A percentile compares a stretch with the other conserved stretches of the same genome.
phyloP scores from a whole-genome alignment of 2,888 invertebrate genomes.

The Trichopria drosophilae region DNA sequence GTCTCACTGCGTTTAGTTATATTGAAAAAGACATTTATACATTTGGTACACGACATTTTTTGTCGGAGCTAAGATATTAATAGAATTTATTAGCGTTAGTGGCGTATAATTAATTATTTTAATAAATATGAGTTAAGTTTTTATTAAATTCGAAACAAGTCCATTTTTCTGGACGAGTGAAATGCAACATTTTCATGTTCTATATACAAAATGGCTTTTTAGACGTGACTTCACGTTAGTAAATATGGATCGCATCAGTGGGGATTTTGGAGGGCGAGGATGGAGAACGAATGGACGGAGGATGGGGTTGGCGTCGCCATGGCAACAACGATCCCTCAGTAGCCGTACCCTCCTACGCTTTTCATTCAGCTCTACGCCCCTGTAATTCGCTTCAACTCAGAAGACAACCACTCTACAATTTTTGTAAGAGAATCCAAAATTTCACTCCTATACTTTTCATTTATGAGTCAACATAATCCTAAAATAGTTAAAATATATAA shows the following conservation, averaged over 20 bases:
- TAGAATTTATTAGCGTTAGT: no score
- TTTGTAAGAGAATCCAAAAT: conserved; percentile 24
- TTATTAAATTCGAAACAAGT: no score
- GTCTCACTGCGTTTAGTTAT: no score
- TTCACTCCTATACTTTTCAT: conserved; percentile 21
- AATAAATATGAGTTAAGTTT: no score
- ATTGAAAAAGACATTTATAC: no score
- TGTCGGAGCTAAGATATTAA: no score
- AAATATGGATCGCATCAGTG: conserved; percentile 52
- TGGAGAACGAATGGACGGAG: conserved; percentile 44
- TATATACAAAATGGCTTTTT: conserved; percentile 53
- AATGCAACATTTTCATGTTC: no score
- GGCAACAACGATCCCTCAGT: conserved; percentile 59
- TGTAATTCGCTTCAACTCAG: conserved; percentile 46
- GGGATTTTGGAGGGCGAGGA: conserved; percentile 27
- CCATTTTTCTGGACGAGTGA: no score
- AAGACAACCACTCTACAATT: conserved; percentile 30
- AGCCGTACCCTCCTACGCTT: conserved; percentile 53
- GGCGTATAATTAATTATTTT: no score
- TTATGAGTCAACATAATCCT: no score
- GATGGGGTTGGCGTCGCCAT: conserved; percentile 52
- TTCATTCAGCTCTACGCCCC: conserved; percentile 47
- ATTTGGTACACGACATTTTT: no score
- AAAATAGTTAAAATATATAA: no score
- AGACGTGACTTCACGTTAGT: conserved; percentile 49